phyloP scores from a whole-genome alignment of 2,888 invertebrate genomes.

The Acleris literana region DNA sequence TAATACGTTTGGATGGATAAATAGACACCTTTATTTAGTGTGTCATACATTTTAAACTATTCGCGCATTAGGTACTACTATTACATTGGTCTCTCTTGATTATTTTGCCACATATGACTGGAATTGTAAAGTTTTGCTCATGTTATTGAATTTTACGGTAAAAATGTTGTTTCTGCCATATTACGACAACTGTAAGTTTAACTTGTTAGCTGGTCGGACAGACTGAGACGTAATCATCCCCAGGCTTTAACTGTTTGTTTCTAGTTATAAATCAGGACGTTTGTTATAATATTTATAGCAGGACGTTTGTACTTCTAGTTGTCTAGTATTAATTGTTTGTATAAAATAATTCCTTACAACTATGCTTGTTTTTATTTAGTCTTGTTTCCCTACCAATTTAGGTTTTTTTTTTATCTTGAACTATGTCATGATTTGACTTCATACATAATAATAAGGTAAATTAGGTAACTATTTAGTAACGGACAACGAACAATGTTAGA shows the following conservation, averaged over 20 bases:
- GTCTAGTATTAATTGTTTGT: conserved; percentile 44
- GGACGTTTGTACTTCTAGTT: conserved; percentile 45
- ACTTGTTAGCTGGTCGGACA: conserved; percentile 15
- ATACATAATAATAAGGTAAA: not conserved
- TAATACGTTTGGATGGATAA: too few species aligned
- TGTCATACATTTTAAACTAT: too few species aligned
- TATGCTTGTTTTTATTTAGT: conserved; percentile 16
- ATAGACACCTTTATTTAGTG: too few species aligned
- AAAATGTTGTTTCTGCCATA: conserved; percentile 33
- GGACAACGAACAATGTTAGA: too few species aligned
- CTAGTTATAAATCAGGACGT: conserved; percentile 44
- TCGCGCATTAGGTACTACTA: too few species aligned
- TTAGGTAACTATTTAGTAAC: too few species aligned
- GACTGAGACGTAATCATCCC: conserved; percentile 29
- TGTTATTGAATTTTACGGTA: conserved; percentile 8
- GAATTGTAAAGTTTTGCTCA: conserved; percentile 4
- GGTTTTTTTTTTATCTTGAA: not conserved
- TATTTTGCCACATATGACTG: not conserved
- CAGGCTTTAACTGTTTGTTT: conserved; percentile 37
- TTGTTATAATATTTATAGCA: conserved; percentile 80
- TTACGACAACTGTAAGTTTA: conserved; percentile 25
- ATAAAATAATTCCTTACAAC: conserved; percentile 20
- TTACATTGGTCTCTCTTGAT: too few species aligned
- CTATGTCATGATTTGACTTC: not conserved
- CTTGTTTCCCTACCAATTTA: conserved; percentile 11